A percentile compares a stretch with the other conserved stretches of the same genome.
Evolutionary conservation across 2,113 vertebrate species (phyloP).

Genomic region (Pipra filicauda): DNA sequence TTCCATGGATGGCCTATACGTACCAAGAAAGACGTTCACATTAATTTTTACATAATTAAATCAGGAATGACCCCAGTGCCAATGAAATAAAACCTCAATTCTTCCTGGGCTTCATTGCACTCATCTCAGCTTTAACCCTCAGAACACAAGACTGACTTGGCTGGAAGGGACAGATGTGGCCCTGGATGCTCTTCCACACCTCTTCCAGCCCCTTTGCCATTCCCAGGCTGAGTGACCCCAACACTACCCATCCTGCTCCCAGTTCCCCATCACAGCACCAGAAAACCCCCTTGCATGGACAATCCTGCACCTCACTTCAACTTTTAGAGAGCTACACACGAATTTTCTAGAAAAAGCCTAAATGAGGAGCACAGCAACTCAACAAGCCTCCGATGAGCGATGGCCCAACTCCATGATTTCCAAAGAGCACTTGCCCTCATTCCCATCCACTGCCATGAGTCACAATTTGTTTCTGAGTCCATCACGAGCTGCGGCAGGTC

Average conservation of each 20-base stretch:
- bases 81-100: slow-evolving; percentile 50
- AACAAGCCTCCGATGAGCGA: rapidly evolving
- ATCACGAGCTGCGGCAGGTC: rapidly evolving
- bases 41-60: slow-evolving; percentile 71
- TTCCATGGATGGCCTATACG: slow-evolving; percentile 50
- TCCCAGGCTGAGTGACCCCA: not conserved
- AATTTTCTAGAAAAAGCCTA: not conserved
- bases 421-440: rapidly evolving
- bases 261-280: not conserved
- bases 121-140: not conserved
- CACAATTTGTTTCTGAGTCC: not conserved
- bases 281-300: not conserved
- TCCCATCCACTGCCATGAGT: rapidly evolving
- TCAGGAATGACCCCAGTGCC: slow-evolving; percentile 52
- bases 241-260: not conserved
- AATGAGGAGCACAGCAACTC: rapidly evolving
- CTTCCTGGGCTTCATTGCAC: not conserved
- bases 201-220: not conserved
- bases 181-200: not conserved
- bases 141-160: not conserved
- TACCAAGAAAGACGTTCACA: slow-evolving; percentile 36
- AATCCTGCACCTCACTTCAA: rapidly evolving
- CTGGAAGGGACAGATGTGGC: not conserved
- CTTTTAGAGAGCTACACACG: rapidly evolving
- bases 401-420: rapidly evolving